Evolutionary conservation across 2,888 invertebrate species (phyloP), one percentile per base, ranked within the genome.

Genomic region (Clusia tigrina): DNA sequence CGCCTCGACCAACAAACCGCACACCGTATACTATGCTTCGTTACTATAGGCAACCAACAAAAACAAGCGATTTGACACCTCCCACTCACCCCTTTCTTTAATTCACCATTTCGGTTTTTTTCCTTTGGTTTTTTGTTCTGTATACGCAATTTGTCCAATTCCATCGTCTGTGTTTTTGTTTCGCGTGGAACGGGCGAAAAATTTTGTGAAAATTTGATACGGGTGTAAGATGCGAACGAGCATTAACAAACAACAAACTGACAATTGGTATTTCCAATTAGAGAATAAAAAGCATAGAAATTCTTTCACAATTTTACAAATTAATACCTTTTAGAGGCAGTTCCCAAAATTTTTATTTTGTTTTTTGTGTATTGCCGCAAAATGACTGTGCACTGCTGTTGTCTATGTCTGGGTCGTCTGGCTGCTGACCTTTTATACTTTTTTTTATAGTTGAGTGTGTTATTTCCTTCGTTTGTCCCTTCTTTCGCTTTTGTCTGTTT

Each of bases 391-490:
- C 32, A 12, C 6, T 6, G 12, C n/a, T 42, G 42, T 42, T n/a
- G 6, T 17, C n/a, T 6, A 6, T 42, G 6, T 42, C 42, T 42
- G 42, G 42, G 42, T 6, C 57, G 17, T 46, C 69, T 72, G 72
- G 69, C 74, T 75, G 80, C 80, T 79, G 79, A 79, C 81, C 81
- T 80, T 81, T 81, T 74, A 67, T 74, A 80, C 76, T 81, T 78
- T 67, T 71, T 70, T 66, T 62, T 61, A n/a, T n/a, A n/a, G 65
- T 22, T 12, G 22, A 56, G 51, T 37, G 23, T 38, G 60, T 26
- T 42, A 9, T 46, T n/a, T n/a, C 71, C 69, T 74, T 77, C 77
- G 71, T 68, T 69, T 58, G 62, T 69, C 65, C 67, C 69, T 67
- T 71, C 68, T 67, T 66, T 69, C 69, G 67, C 55, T n/a, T 37